A percentile compares a stretch with the other conserved stretches of the same genome.
Conservation (phyloP, 1,140 invertebrate genomes). For the Copidosoma floridanum region DNA sequence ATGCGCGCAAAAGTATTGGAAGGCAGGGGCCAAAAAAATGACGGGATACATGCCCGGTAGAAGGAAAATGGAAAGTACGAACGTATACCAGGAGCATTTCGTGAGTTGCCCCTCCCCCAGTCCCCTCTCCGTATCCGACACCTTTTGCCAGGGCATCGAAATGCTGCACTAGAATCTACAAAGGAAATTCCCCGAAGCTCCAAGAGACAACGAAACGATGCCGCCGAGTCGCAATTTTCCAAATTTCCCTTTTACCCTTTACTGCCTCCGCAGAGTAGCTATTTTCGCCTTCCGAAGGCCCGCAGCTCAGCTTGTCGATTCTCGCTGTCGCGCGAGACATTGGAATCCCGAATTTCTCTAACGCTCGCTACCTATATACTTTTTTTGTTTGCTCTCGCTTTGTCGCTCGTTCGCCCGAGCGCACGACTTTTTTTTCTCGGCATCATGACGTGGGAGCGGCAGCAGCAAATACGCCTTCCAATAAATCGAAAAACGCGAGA, state of each 20-base stretch:
- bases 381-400: slow-evolving; percentile 14
- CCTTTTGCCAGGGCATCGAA: no score
- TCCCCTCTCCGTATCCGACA: neutral
- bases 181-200: neutral
- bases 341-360: slow-evolving; percentile 12
- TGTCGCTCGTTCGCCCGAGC: neutral
- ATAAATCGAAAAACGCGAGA: slow-evolving; percentile 10
- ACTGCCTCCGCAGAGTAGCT: neutral
- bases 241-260: neutral
- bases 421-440: neutral
- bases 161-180: neutral
- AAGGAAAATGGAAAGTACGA: no score
- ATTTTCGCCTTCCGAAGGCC: neutral
- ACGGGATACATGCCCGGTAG: no score
- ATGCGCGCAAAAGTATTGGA: neutral
- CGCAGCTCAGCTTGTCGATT: slow-evolving; percentile 9
- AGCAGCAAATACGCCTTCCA: slow-evolving; percentile 1
- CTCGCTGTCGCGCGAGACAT: slow-evolving; percentile 7
- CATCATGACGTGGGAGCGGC: neutral
- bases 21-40: neutral
- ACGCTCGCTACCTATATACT: no score
- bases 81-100: no score
- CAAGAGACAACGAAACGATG: neutral
- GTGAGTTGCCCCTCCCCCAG: neutral
- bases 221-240: neutral